phyloP scores from a whole-genome alignment of 2,113 vertebrate genomes.

The Phyllostomus discolor region DNA sequence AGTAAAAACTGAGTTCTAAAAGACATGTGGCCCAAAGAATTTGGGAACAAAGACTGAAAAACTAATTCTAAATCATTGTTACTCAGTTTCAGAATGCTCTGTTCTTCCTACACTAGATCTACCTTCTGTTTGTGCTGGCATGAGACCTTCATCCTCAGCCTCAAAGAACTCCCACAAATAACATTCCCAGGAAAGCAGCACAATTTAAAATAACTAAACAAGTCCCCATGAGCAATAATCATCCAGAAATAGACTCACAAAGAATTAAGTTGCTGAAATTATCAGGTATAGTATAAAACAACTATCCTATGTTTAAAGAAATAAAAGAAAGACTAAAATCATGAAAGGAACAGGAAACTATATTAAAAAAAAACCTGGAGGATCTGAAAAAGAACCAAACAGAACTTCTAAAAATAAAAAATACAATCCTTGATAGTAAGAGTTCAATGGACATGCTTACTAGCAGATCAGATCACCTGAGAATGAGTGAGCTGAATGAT shows the following conservation, averaged over 20 bases:
- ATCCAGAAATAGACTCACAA: not conserved
- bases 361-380: not conserved
- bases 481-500: not conserved
- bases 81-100: not conserved
- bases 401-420: slow-evolving; percentile 7
- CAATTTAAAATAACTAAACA: slow-evolving; percentile 25
- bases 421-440: not conserved
- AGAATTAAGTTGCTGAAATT: not conserved
- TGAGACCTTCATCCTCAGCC: slow-evolving; percentile 2
- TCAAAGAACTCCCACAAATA: slow-evolving; percentile 28
- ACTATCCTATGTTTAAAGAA: slow-evolving; percentile 27
- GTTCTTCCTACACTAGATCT: not conserved
- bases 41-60: not conserved
- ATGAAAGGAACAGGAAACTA: not conserved
- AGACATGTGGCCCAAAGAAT: not conserved
- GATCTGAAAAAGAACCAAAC: not conserved
- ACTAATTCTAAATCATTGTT: not conserved
- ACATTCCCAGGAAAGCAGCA: not conserved
- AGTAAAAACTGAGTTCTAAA: slow-evolving; percentile 25
- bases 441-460: not conserved
- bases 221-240: not conserved
- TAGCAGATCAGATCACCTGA: not conserved
- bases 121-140: not conserved
- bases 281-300: not conserved
- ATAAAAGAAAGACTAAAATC: slow-evolving; percentile 29